phyloP scores from a whole-genome alignment of 2,888 invertebrate genomes.

The Brachyopa scutellaris region DNA sequence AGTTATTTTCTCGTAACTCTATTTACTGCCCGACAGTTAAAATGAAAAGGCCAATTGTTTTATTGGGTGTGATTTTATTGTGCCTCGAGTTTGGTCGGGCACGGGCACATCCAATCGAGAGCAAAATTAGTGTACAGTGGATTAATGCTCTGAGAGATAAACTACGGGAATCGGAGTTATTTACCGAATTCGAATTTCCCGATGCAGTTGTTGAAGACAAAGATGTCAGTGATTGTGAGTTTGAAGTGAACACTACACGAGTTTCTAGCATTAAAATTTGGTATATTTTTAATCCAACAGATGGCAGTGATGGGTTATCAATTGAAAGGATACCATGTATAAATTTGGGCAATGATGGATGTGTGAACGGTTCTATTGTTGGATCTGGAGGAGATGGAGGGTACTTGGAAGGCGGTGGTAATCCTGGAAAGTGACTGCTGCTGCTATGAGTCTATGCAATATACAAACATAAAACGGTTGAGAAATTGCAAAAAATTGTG shows the following conservation, averaged over 20 bases:
- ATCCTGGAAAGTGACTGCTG: conserved; percentile 81
- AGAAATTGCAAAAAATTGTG: too few relatives aligned
- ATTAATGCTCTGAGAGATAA: conserved; percentile 33
- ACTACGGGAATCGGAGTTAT: conserved; percentile 5
- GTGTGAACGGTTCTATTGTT: conserved; percentile 82
- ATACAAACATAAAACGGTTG: background rate
- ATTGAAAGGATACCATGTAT: conserved; percentile 74
- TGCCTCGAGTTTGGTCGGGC: conserved; percentile 9
- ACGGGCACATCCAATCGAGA: conserved; percentile 43
- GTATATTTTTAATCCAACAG: too few relatives aligned
- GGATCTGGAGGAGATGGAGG: conserved; percentile 82
- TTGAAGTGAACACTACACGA: background rate
- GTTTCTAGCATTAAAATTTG: too few relatives aligned
- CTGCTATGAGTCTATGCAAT: background rate
- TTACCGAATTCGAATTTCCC: conserved; percentile 3
- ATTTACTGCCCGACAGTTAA: conserved; percentile 1
- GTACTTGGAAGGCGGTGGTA: conserved; percentile 82
- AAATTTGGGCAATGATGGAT: conserved; percentile 83
- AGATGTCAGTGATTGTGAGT: conserved; percentile 19
- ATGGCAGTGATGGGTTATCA: conserved; percentile 6
- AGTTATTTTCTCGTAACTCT: background rate
- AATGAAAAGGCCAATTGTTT: conserved; percentile 31
- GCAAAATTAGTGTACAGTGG: conserved; percentile 10
- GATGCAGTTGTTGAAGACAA: background rate
- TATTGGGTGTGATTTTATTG: conserved; percentile 32